Evolutionary conservation across 2,113 vertebrate genomes (phyloP).

Genomic region (Petroica traversi): DNA sequence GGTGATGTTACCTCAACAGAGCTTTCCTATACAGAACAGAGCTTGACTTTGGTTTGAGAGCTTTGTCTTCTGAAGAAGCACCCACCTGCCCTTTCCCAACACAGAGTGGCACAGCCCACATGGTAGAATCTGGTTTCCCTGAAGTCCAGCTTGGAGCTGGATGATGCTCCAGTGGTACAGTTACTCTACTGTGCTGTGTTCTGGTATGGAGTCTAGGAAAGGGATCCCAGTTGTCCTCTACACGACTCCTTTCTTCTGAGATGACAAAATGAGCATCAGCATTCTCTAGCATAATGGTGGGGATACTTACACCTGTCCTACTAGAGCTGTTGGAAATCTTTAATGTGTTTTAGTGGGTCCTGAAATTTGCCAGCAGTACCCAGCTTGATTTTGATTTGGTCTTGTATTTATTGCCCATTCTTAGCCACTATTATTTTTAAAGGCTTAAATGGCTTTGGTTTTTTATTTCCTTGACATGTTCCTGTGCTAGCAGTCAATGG

Average conservation of each 20-base stretch:
- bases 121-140: neutral
- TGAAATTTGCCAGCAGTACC: neutral
- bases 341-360: neutral
- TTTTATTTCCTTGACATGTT: neutral
- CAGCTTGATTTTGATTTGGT: neutral
- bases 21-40: neutral
- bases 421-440: neutral
- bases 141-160: neutral
- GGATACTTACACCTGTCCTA: neutral
- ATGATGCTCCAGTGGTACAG: fast-evolving
- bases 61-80: neutral
- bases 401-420: neutral
- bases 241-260: neutral
- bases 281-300: neutral
- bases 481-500: neutral
- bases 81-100: neutral
- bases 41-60: neutral
- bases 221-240: neutral
- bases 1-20: neutral
- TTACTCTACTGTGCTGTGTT: neutral
- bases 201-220: neutral
- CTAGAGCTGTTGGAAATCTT: neutral
- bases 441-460: neutral
- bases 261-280: neutral
- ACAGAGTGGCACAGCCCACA: neutral